A percentile compares a stretch with the other conserved stretches of the same genome.
Evolutionary conservation across 2,888 invertebrate genomes (phyloP).

Genomic region (Andrena chrysosceles): DNA sequence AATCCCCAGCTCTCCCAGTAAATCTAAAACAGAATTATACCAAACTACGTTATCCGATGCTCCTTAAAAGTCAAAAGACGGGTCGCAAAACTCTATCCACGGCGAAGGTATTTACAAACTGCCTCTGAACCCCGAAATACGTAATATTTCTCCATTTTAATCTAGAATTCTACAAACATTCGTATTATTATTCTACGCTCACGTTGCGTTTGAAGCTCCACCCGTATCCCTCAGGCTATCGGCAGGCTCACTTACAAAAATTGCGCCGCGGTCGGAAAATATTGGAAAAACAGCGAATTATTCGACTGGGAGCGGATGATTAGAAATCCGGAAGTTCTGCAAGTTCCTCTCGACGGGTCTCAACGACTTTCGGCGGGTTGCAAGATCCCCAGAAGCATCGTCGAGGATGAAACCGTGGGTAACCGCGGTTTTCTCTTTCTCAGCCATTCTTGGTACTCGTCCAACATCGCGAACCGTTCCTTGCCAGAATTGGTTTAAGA

Average conservation of each 20-base stretch:
- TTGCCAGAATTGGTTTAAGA: conserved; percentile 69
- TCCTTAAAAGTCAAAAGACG: too few species aligned
- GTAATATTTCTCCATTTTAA: too few species aligned
- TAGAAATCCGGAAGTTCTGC: conserved; percentile 24
- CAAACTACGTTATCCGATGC: too few species aligned
- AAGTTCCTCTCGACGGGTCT: conserved; percentile 31
- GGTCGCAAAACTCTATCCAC: too few species aligned
- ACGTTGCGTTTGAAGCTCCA: too few species aligned
- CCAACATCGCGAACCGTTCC: conserved; percentile 67
- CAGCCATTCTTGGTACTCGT: conserved; percentile 64
- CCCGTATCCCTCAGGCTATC: too few species aligned
- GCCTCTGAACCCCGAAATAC: too few species aligned
- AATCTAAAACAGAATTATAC: too few species aligned
- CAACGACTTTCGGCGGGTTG: not conserved
- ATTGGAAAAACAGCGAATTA: not conserved
- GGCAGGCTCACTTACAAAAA: too few species aligned
- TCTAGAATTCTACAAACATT: too few species aligned
- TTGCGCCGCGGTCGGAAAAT: not conserved
- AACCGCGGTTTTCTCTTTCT: conserved; percentile 39
- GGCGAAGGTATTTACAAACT: too few species aligned
- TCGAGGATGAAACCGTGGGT: conserved; percentile 42
- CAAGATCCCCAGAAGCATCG: conserved; percentile 45
- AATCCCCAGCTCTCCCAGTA: not conserved
- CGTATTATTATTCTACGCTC: too few species aligned
- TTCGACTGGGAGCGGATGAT: not conserved